Percentiles rank a stretch among this genome's conserved stretches.
Evolutionary conservation across 2,797 vertebrate genomes (phyloP).

Genomic region (Lagodon rhomboides): DNA sequence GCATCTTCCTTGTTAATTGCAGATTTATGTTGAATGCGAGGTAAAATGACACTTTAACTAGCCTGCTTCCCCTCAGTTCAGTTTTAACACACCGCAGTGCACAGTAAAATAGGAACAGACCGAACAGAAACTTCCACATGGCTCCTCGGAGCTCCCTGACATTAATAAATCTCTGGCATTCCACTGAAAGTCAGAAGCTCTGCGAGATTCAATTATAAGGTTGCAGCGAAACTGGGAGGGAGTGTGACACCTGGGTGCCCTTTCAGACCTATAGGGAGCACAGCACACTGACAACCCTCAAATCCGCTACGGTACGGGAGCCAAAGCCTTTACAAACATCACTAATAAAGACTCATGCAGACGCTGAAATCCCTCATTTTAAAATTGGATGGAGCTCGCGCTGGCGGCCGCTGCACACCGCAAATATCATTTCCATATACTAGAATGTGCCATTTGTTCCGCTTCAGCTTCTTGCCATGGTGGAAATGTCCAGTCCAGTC

Average conservation of each 20-base stretch:
- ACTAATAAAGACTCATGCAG: constrained; percentile 80
- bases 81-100: constrained; percentile 65
- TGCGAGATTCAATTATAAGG: constrained; percentile 68
- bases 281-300: constrained; percentile 60
- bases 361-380: constrained; percentile 75
- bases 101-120: constrained; percentile 72
- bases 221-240: constrained; percentile 51
- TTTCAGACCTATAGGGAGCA: constrained; percentile 62
- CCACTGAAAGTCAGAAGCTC: constrained; percentile 71
- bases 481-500: constrained; percentile 83
- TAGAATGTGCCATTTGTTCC: constrained; percentile 84
- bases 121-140: constrained; percentile 67
- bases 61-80: constrained; percentile 50
- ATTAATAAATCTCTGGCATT: constrained; percentile 70
- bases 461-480: constrained; percentile 79
- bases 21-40: constrained; percentile 64
- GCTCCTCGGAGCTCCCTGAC: constrained; percentile 68
- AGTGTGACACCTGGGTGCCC: constrained; percentile 72
- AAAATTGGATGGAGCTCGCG: constrained; percentile 70
- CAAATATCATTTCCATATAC: constrained; percentile 84
- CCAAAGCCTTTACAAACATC: constrained; percentile 74
- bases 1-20: constrained; percentile 61
- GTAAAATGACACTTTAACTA: constrained; percentile 66
- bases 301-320: constrained; percentile 49
- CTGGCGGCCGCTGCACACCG: constrained; percentile 73